Base-by-base conservation (phyloP, 2,113 vertebrate genomes). In the Notarius lentiginosus region DNA sequence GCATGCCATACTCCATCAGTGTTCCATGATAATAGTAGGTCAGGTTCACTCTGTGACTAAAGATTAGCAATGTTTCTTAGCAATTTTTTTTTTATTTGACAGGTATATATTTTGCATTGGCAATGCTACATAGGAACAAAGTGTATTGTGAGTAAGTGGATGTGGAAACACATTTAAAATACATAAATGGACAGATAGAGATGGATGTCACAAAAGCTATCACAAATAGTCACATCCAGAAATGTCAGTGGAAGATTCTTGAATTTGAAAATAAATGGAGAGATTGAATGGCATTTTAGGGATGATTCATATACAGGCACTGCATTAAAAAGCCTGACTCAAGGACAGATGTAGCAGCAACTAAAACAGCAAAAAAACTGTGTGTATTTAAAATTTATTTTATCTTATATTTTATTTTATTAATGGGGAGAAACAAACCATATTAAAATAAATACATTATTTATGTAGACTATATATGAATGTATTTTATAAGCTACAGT, bases 11-110 rank as follows among this genome's bases (percentile, higher is more conserved):
- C 86, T 87, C 70, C 30, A 77, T 77, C 70, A 83, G 27, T 77
- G 72, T 77, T 83, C 58, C 81, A 87, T 87, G 77, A 82, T 70
- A 27, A 47, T 41, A 87, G 80, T 58, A 83, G 85, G 58, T 82
- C 75, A 82, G 22, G 24, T 72, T 72, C 27, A 63, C 75, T 82
- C 85, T 12, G 24, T 72, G 79, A 73, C 85, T 47, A 87, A 87
- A 73, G 41, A 66, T 53, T 7, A 86, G 75, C 84, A 77, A 79
- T 85, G 77, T 77, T 34, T 80, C 75, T 34, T 79, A 20, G 84
- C 17, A 18, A 81, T 80, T 49, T 72, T 86, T 86, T 86, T n/a
- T 55, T 82, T 68, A 82, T 51, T 82, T 82, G 55, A 82, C 79
- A 82, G 76, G 55, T 34, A 86, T 79, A 24, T 79, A 65, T 77